Conservation (phyloP, 2,888 invertebrate species). For the Noctua comes region DNA sequence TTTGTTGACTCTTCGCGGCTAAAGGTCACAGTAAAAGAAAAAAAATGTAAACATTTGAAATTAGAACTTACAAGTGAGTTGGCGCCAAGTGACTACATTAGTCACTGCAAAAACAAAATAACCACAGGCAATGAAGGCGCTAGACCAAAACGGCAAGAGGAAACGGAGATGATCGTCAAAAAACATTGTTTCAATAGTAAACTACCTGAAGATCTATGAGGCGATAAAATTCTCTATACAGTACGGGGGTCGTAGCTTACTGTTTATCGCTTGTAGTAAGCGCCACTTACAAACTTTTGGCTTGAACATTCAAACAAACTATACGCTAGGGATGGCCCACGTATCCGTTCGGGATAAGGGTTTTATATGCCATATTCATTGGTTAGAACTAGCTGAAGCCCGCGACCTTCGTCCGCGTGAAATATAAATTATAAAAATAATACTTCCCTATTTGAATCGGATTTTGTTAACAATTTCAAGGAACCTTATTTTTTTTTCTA, state of each 20-base stretch:
- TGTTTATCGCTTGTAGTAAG: conserved; percentile 28
- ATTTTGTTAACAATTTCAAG: too few relatives aligned
- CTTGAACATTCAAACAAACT: conserved; percentile 12
- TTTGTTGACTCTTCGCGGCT: too few relatives aligned
- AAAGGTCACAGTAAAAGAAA: too few relatives aligned
- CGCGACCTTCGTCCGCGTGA: too few relatives aligned
- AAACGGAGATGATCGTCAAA: conserved; percentile 23
- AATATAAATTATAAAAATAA: too few relatives aligned
- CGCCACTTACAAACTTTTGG: conserved; percentile 32
- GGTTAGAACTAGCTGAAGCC: too few relatives aligned
- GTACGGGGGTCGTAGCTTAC: not conserved
- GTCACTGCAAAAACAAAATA: conserved; percentile 2
- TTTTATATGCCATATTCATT: not conserved
- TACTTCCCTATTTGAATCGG: too few relatives aligned
- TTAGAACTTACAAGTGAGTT: too few relatives aligned
- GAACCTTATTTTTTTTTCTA: too few relatives aligned
- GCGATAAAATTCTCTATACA: conserved; percentile 31
- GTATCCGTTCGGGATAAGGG: not conserved
- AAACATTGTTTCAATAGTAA: conserved; percentile 25
- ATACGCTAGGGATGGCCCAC: not conserved
- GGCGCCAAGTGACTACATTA: too few relatives aligned
- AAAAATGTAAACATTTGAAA: too few relatives aligned
- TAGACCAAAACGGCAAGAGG: conserved; percentile 46
- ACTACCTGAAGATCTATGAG: conserved; percentile 15
- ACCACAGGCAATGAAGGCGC: conserved; percentile 7